Evolutionary conservation across 2,797 vertebrate genomes (phyloP).

Genomic region (Delichon dasypus): DNA sequence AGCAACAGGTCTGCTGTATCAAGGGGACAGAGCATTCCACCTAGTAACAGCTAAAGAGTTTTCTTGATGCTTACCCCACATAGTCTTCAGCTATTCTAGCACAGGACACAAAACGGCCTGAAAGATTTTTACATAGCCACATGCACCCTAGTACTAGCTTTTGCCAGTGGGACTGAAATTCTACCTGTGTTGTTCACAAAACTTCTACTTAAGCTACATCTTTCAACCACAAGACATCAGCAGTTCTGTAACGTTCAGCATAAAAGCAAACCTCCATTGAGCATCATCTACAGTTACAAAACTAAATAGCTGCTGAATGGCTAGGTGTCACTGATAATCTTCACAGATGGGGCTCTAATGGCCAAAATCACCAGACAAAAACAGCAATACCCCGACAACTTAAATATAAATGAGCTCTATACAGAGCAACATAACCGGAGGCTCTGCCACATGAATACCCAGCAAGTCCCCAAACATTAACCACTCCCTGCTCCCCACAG

Average conservation of each 20-base stretch:
- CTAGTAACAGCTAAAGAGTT: neutral
- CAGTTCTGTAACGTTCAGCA: neutral
- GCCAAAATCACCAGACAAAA: neutral
- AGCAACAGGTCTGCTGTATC: neutral
- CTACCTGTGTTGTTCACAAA: neutral
- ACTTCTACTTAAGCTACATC: neutral
- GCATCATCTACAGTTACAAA: neutral
- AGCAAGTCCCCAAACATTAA: neutral
- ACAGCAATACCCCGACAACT: neutral
- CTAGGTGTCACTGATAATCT: neutral
- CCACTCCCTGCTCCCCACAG: too few species aligned
- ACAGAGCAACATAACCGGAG: rapidly evolving
- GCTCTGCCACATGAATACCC: neutral
- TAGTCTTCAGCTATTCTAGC: neutral
- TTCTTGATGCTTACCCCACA: neutral
- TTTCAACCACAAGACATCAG: neutral
- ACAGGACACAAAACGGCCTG: neutral
- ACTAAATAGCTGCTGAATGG: neutral
- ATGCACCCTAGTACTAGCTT: neutral
- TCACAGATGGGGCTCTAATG: rapidly evolving
- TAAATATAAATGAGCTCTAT: neutral
- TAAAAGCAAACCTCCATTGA: neutral
- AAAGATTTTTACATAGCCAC: neutral
- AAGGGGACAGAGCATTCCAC: neutral
- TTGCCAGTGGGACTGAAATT: neutral